Evolutionary conservation across 2,888 invertebrate genomes (phyloP), one percentile per base, ranked within the genome.

Genomic region (Drosophila longiperda): DNA sequence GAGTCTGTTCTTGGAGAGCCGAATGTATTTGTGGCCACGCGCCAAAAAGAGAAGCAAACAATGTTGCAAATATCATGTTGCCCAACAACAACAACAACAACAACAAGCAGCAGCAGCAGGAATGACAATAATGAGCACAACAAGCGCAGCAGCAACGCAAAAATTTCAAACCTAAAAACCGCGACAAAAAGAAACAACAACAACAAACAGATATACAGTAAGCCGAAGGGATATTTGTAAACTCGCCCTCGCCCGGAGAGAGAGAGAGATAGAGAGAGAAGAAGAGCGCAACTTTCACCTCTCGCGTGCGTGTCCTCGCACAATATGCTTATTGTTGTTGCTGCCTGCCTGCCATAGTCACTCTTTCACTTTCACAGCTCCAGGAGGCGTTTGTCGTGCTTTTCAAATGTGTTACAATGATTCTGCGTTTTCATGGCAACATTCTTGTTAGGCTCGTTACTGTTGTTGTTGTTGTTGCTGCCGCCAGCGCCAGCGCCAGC

Each of bases 371-470:
- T 89, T 85, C 87, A 65, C 68, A 57, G 78, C 67, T 61, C 50
- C 75, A 62, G 60, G 65, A 58, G 45, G 61, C 65, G 32, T 26
- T 32, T 50, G 59, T 26, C 61, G 55, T 15, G 49, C 55, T 55
- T 29, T 40, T 38, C 26, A 32, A 66, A 72, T 72, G 78, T 75
- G 86, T 75, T 75, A 86, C 90, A 86, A 83, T 83, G 87, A 88
- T 78, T 80, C 84, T 90, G 90, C 90, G 87, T 87, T 89, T 69
- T 79, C 87, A 84, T 89, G 88, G 76, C 69, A 74, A 79, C 72
- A 66, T 62, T 59, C 45, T 64, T 58, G 55, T 49, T 52, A 57
- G 63, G 49, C 26, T 20, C 57, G 58, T 59, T 55, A 40, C 57
- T 49, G 32, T 36, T 65, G 42, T 33, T 59, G 62, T 58, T n/a